Base-by-base conservation (phyloP, 1,140 invertebrate species). In the Drosophila lacertosa region DNA sequence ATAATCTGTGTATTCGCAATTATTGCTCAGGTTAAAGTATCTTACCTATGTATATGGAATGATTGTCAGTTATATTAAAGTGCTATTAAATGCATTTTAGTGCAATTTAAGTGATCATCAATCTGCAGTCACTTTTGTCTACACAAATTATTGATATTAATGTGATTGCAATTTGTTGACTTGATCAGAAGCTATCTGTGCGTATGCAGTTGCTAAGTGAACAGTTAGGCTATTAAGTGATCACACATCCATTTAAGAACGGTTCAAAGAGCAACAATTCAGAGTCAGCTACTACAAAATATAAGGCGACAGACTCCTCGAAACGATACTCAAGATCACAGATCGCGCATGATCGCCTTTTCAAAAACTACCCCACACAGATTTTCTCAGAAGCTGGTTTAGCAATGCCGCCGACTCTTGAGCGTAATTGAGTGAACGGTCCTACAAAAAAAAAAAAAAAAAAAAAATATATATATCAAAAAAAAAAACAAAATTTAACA, bases 281-380 rank as follows among this genome's bases (percentile, higher is more conserved):
- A 37, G 26, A 39, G 42, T 13, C 29, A 37, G 42, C 6, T n/a
- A n/a, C n/a, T n/a, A n/a, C 33, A 10, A 6, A 60, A 48, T 24
- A 48, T 24, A 22, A 51, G 9, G 53, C 35, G 40, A 47, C 22
- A 24, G 16, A 54, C 44, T 29, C 24, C 10, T 37, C 16, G 11
- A 16, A 4, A 15, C 18, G 20, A 24, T 26, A 26, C 35, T 50
- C 11, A n/a, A 59, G 73, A 66, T 71, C 57, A 32, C 18, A 50
- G 42, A 44, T 51, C 47, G n/a, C 37, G 29, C 20, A 55, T 63
- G 45, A 59, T 59, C 32, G 51, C 51, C 40, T 70, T 51, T 45
- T 35, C 48, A 48, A 63, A 68, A 77, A 74, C 54, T 60, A 77
- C 74, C 74, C 65, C 74, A 77, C 71, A 69, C 64, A 64, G 74